Base-by-base conservation (phyloP, 2,888 invertebrate species). In the Fissipunctia ypsillon region DNA sequence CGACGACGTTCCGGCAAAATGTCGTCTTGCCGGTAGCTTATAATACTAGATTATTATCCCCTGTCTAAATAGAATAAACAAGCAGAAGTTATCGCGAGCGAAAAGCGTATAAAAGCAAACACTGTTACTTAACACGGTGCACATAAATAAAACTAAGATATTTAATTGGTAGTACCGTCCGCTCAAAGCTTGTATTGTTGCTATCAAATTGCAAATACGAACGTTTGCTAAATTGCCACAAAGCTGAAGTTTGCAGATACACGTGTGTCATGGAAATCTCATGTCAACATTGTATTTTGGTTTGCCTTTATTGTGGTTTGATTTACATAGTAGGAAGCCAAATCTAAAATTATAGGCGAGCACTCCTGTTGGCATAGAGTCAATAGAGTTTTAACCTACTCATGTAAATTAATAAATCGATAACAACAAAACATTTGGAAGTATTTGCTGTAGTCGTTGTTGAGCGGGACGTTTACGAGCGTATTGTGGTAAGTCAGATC, bases 91-190 rank as follows among this genome's bases (percentile, higher is more conserved):
- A 91, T 90, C 85, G 84, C 82, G 59, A 84, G 76, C 75, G 82
- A 85, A 87, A 84, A 84, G 84, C 88, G 84, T 88, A 89, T 88
- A 84, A 87, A 86, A 87, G 87, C 89, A 87, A 89, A 90, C 90
- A 89, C 78, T 85, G 90, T 90, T 89, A 89, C 89, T 89, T 89
- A 90, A 87, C 88, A 88, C 88, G 79, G 57, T 67, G 84, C 84
- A 88, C 82, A 88, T 88, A 88, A 89, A 91, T 91, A 90, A 90
- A 87, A 90, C 88, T 87, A 88, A 88, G 86, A 89, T 90, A 90
- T 90, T 90, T 92, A 91, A 91, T 91, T 91, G 90, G 89, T 88
- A 85, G 86, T 89, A 81, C 82, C 82, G 88, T 87, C 85, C 81
- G 86, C 69, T 86, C 82, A 83, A 78, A 79, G 77, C 85, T 83